Percentiles rank a stretch among this genome's conserved stretches.
Conservation (phyloP, 2,888 invertebrate species). For the Resseliella maxima region DNA sequence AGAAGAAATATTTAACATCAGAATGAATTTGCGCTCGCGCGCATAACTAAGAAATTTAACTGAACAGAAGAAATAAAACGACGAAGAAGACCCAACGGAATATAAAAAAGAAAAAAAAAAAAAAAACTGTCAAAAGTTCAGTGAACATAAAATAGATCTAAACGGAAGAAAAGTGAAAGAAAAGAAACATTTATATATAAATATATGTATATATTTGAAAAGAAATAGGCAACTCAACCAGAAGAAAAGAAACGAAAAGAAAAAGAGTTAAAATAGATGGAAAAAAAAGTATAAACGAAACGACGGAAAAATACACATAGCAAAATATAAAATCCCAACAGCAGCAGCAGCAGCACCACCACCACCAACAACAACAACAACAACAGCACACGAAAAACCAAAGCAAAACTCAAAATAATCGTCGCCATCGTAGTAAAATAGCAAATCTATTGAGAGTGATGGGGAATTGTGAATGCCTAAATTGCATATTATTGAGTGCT, state of each 20-base stretch:
- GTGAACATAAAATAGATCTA: slow-evolving; percentile 38
- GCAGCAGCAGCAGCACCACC: neutral
- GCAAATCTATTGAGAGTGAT: neutral
- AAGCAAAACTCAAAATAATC: slow-evolving; percentile 35
- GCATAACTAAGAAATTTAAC: too few species aligned
- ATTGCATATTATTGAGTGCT: slow-evolving; percentile 29
- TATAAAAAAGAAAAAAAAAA: neutral
- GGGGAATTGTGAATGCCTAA: slow-evolving; percentile 35
- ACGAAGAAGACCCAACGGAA: too few species aligned
- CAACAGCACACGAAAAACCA: neutral
- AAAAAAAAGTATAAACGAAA: neutral
- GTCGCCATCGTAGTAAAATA: neutral
- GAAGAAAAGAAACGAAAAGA: neutral
- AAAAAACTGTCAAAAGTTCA: slow-evolving; percentile 44
- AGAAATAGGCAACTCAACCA: neutral
- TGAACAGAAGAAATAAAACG: too few species aligned
- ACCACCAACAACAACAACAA: neutral
- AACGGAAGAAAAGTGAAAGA: slow-evolving; percentile 9
- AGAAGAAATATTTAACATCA: neutral
- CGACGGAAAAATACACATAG: neutral
- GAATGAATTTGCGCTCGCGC: too few species aligned
- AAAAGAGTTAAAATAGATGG: neutral
- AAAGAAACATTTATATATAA: neutral
- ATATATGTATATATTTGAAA: neutral
- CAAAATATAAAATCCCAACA: neutral